Evolutionary conservation across 2,888 invertebrate genomes (phyloP), one percentile per base, ranked within the genome.

Genomic region (Metellina segmentata): DNA sequence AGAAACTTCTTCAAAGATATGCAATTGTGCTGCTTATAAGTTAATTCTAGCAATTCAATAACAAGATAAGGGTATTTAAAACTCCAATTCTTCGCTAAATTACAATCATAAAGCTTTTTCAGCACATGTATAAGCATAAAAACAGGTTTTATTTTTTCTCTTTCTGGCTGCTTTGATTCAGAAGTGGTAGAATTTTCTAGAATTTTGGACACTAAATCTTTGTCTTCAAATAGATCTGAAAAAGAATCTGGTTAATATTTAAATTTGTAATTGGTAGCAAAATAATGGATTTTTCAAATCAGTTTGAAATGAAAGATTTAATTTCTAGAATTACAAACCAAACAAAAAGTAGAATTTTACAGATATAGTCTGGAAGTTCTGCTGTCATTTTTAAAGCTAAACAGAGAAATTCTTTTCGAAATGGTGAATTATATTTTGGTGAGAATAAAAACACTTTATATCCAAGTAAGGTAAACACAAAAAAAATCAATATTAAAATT

Each of bases 1-100:
- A 90, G 85, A 61, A 69, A 90, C 9, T 74, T 85, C 48, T 79
- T 90, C 20, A 85, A 20, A 7, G 90, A 90, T 61, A 90, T 90
- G 61, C 81, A 90, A 19, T 85, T 85, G 9, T 48, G 85, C 16
- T 90, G 90, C 61, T 51, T 51, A 53, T 53, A 90, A 49, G 90
- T 74, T 7, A 20, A 53, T 51, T 90, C 90, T n/a, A 90, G 20
- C 6, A 90, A 49, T 19, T 85, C 79, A 48, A 90, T 72, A 11
- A 90, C 61, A 6, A 70, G 7, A n/a, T 74, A 78, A 9, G 85
- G 34, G 7, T 71, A 9, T 1, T 49, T 16, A 48, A 70, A 20
- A 9, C 53, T 13, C 6, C 16, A 34, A 16, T 85, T 49, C 11
- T 19, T 69, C 5, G 9, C 61, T 11, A 71, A 52, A 20, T 71